Percentiles rank a stretch among this genome's conserved stretches.
Evolutionary conservation across 2,113 vertebrate genomes (phyloP).

Genomic region (Saguinus imperator): DNA sequence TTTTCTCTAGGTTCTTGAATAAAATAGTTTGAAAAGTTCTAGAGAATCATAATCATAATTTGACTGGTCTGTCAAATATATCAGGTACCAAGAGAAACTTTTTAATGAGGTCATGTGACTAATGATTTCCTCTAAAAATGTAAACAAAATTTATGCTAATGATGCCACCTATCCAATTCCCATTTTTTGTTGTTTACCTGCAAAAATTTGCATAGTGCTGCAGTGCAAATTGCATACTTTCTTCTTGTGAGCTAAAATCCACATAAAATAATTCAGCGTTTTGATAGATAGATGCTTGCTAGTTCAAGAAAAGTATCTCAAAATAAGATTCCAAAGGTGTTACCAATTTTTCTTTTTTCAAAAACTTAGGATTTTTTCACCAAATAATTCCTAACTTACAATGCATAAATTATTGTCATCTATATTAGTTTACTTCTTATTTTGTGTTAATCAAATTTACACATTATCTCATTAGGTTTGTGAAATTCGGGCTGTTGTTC

Average conservation of each 20-base stretch:
- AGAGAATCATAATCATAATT: not conserved
- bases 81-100: not conserved
- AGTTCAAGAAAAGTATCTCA: not conserved
- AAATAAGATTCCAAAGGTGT: conserved; percentile 13
- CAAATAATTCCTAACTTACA: not conserved
- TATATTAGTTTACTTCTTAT: not conserved
- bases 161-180: not conserved
- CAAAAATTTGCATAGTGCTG: not conserved
- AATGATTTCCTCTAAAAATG: not conserved
- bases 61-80: not conserved
- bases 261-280: not conserved
- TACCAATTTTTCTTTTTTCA: not conserved
- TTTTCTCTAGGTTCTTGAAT: not conserved
- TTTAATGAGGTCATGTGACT: not conserved
- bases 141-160: not conserved
- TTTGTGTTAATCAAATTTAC: not conserved
- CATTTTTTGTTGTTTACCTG: accelerated
- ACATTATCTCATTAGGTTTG: not conserved
- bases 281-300: not conserved
- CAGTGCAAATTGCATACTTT: not conserved
- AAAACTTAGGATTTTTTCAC: not conserved
- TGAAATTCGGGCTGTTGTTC: not conserved
- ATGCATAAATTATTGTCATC: not conserved
- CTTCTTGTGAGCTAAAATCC: not conserved
- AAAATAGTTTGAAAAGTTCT: not conserved